These are phyloP conservation scores for Tetraneura akinire DNA, from an alignment of 1,140 invertebrate species.

Conservation along the genomic window DNA sequence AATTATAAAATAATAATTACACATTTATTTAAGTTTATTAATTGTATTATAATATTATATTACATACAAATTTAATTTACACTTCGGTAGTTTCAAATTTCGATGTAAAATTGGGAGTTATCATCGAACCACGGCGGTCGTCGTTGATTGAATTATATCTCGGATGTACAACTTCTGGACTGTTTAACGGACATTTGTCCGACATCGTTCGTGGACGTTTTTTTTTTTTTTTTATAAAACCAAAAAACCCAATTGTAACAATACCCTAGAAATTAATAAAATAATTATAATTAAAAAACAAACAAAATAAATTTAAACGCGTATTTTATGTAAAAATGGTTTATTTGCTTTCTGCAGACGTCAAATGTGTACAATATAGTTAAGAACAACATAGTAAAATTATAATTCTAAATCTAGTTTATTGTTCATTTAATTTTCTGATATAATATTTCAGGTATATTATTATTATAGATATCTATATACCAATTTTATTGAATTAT, in stretches of 20 bases:
- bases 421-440: too few relatives aligned
- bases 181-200: slow-evolving; percentile 40
- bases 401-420: too few relatives aligned
- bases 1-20: neutral
- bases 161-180: neutral
- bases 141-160: slow-evolving; percentile 43
- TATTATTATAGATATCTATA: too few relatives aligned
- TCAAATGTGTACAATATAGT: neutral
- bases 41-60: neutral
- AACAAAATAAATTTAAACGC: neutral
- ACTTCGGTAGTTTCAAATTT: slow-evolving; percentile 37
- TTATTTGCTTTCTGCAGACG: neutral
- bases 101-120: neutral
- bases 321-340: neutral
- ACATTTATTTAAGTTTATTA: too few relatives aligned
- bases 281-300: neutral
- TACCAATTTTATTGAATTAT: too few relatives aligned
- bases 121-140: slow-evolving; percentile 9
- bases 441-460: too few relatives aligned
- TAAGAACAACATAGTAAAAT: too few relatives aligned
- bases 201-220: slow-evolving; percentile 21
- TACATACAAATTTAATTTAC: neutral
- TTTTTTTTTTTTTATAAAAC: slow-evolving; percentile 41
- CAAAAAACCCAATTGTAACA: slow-evolving; percentile 32
- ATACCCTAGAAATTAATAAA: slow-evolving; percentile 4